These are phyloP conservation scores for Cyanistes caeruleus DNA, from an alignment of 2,113 vertebrate genomes.

Conservation along the genomic window DNA sequence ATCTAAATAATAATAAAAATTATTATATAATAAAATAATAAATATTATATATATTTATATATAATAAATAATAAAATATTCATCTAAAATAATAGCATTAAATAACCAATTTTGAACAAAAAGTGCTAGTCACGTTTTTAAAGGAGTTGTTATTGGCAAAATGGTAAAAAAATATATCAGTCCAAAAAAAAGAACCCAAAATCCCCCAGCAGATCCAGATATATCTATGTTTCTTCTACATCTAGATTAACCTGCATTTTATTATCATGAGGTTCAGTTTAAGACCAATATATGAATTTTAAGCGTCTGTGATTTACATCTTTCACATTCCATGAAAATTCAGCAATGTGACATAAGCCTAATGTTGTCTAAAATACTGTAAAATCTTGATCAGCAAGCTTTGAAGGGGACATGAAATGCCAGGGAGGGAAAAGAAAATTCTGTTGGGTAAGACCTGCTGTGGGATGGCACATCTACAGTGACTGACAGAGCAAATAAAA, in stretches of 20 bases:
- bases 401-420: neutral
- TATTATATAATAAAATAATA: too few species aligned
- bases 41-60: too few species aligned
- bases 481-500: neutral
- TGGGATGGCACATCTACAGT: neutral
- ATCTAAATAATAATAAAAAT: neutral
- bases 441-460: neutral
- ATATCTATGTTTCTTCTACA: neutral
- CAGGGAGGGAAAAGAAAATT: neutral
- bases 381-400: neutral
- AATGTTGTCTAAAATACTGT: neutral
- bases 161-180: neutral
- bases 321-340: neutral
- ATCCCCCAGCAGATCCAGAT: neutral
- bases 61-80: neutral
- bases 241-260: neutral
- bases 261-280: neutral
- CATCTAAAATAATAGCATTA: neutral
- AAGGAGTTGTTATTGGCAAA: neutral
- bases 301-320: neutral
- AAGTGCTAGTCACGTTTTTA: neutral
- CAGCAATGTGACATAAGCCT: neutral
- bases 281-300: neutral
- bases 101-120: neutral
- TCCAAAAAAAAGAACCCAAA: neutral